phyloP scores from a whole-genome alignment of 2,797 vertebrate species.

The Falco cherrug region DNA sequence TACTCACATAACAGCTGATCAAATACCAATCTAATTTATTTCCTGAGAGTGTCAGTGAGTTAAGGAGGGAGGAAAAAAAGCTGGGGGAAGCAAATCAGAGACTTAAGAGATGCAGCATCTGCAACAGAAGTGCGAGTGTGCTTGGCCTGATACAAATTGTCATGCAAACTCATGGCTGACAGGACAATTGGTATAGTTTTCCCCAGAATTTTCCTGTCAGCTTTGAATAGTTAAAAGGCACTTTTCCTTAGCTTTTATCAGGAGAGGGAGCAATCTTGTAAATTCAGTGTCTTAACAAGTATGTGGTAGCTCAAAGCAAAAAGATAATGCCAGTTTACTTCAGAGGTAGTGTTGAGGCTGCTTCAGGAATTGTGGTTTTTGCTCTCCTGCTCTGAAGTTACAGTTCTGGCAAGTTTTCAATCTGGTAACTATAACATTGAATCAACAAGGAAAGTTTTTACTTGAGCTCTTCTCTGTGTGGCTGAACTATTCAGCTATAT shows the following conservation, averaged over 20 bases:
- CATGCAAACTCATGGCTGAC: too few relatives aligned
- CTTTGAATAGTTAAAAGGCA: neutral
- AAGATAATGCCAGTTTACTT: neutral
- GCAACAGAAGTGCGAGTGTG: neutral
- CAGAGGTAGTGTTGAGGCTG: neutral
- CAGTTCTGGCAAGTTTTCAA: neutral
- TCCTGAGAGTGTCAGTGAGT: neutral
- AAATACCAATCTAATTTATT: neutral
- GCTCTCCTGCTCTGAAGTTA: neutral
- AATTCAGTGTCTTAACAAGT: neutral
- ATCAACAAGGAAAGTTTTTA: neutral
- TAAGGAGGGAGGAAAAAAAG: rapidly evolving
- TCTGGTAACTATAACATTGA: neutral
- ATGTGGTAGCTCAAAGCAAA: neutral
- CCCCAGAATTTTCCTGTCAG: neutral
- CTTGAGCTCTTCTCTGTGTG: neutral
- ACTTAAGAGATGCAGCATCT: neutral
- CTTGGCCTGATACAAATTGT: neutral
- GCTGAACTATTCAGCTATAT: neutral
- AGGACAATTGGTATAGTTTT: neutral
- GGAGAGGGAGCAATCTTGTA: neutral
- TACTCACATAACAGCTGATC: neutral
- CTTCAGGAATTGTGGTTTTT: neutral
- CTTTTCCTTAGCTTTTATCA: neutral
- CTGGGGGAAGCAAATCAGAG: neutral